A percentile compares a stretch with the other conserved stretches of the same genome.
These are phyloP conservation scores for Noctua pronuba DNA, from an alignment of 2,888 invertebrate genomes.

Conservation along the genomic window DNA sequence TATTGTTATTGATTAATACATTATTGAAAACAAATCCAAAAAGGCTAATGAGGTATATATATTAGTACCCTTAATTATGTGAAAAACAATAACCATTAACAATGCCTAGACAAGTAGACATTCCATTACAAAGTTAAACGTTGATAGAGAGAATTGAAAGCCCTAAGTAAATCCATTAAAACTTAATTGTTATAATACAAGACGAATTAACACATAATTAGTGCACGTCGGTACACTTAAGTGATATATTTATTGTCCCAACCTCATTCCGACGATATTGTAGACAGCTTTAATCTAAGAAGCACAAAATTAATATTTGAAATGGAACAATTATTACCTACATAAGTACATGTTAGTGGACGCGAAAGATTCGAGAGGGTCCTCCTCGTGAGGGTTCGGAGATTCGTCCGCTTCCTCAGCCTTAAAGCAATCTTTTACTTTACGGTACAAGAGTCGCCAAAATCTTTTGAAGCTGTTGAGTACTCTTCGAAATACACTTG, in stretches of 20 bases:
- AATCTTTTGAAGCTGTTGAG: conserved; percentile 57
- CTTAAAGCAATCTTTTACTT: conserved; percentile 44
- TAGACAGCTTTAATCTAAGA: conserved; percentile 45
- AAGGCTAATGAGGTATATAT: conserved; percentile 10
- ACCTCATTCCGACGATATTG: conserved; percentile 58
- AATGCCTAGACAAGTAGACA: background rate
- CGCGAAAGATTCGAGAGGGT: conserved; percentile 66
- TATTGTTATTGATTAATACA: background rate
- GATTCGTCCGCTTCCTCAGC: conserved; percentile 15
- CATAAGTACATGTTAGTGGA: conserved; percentile 79
- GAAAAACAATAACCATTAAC: background rate
- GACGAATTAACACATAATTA: conserved; percentile 42
- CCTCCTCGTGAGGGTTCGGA: conserved; percentile 59
- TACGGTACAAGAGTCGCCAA: conserved; percentile 45
- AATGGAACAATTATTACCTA: conserved; percentile 79
- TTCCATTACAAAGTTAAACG: conserved; percentile 5
- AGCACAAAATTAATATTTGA: conserved; percentile 41
- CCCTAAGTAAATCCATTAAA: conserved; percentile 16
- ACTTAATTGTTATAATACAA: conserved; percentile 28
- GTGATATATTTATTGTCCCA: conserved; percentile 51
- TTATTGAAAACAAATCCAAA: background rate
- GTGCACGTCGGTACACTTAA: conserved; percentile 29
- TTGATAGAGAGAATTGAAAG: conserved; percentile 13
- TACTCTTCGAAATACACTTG: conserved; percentile 65
- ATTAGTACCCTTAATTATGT: background rate